Percentiles rank a stretch among this genome's conserved stretches.
These are phyloP conservation scores for Sminthurinus aureus DNA, from an alignment of 2,888 invertebrate genomes.

Conservation along the genomic window DNA sequence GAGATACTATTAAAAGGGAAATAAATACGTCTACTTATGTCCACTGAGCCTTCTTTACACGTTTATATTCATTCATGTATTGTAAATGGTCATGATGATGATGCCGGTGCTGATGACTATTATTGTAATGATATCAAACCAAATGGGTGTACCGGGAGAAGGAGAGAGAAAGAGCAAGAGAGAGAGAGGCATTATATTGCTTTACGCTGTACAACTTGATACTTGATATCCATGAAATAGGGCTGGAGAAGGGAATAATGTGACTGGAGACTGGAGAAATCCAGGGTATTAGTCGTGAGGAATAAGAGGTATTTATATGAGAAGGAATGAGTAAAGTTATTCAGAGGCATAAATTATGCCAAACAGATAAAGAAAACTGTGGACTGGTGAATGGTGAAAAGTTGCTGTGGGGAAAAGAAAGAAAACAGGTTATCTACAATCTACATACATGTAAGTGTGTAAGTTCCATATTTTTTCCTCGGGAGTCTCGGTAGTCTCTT, in stretches of 20 bases:
- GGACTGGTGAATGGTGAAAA: background rate
- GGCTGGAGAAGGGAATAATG: background rate
- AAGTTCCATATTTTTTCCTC: background rate
- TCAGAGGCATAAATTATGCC: background rate
- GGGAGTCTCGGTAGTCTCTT: background rate
- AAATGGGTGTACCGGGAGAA: background rate
- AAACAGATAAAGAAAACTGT: background rate
- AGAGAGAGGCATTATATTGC: background rate
- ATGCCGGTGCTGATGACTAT: too few relatives aligned
- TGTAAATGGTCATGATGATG: too few relatives aligned
- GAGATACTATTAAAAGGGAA: too few relatives aligned
- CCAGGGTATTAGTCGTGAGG: conserved; percentile 29
- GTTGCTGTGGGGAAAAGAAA: background rate
- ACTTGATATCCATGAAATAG: too few relatives aligned
- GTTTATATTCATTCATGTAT: too few relatives aligned
- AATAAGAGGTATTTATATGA: conserved; percentile 19
- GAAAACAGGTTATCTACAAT: too few relatives aligned
- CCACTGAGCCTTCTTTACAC: too few relatives aligned
- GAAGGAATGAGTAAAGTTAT: background rate
- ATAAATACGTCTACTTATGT: too few relatives aligned
- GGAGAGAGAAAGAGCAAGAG: background rate
- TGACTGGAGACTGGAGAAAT: conserved; percentile 24
- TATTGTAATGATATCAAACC: too few relatives aligned
- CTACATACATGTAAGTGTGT: background rate
- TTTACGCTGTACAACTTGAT: too few relatives aligned